Conservation (phyloP, 1,140 invertebrate species). For the honey bee (Apis mellifera) region DNA sequence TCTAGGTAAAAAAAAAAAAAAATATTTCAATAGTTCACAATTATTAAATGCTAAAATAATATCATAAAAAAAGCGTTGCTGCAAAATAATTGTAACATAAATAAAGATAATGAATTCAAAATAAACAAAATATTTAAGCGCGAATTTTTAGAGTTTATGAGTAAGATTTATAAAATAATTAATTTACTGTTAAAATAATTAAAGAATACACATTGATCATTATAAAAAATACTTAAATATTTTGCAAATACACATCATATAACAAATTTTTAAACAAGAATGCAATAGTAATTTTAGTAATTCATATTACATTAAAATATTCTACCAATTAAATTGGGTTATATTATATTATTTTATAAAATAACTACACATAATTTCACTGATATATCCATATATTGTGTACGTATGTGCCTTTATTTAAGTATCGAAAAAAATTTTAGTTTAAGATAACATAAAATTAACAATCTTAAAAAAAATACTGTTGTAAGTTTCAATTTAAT, state of each 20-base stretch:
- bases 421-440: constrained; percentile 38
- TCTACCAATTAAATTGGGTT: constrained; percentile 26
- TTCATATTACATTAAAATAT: constrained; percentile 3
- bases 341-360: constrained; percentile 23
- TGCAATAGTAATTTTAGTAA: constrained; percentile 25
- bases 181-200: constrained; percentile 40
- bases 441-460: constrained; percentile 36
- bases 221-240: constrained; percentile 29
- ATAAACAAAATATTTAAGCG: constrained; percentile 53
- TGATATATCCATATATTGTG: constrained; percentile 19
- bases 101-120: constrained; percentile 41
- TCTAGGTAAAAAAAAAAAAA: constrained; percentile 75
- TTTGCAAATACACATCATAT: constrained; percentile 19
- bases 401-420: constrained; percentile 49
- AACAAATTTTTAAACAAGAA: constrained; percentile 10
- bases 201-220: constrained; percentile 12
- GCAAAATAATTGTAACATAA: constrained; percentile 55
- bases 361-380: constrained; percentile 30
- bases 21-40: constrained; percentile 72
- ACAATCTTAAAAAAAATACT: constrained; percentile 30
- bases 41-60: constrained; percentile 57
- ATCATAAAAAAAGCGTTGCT: constrained; percentile 48
- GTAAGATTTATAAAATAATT: constrained; percentile 55
- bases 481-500: constrained; percentile 45
- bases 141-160: constrained; percentile 54